A percentile compares a stretch with the other conserved stretches of the same genome.
Conservation (phyloP, 2,113 vertebrate species). For the Camelus bactrianus region DNA sequence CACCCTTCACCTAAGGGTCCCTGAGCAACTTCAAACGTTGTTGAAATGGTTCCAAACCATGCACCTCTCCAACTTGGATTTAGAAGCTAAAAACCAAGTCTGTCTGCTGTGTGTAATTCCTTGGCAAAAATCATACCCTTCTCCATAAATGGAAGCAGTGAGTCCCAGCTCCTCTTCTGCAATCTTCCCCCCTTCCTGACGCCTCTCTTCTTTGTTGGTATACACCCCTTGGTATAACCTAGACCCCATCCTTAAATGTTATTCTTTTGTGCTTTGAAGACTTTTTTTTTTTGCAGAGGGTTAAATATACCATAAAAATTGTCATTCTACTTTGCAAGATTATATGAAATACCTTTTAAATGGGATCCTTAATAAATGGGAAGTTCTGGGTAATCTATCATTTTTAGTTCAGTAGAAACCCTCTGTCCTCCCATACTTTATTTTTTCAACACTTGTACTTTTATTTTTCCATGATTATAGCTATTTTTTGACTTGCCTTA, state of each 20-base stretch:
- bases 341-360: neutral
- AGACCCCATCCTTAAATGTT: neutral
- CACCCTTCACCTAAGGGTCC: conserved; percentile 60
- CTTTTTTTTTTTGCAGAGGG: conserved; percentile 5
- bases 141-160: conserved; percentile 66
- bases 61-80: conserved; percentile 69
- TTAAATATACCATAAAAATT: neutral
- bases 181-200: conserved; percentile 37
- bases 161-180: conserved; percentile 59
- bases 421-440: neutral
- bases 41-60: conserved; percentile 60
- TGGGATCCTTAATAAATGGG: neutral
- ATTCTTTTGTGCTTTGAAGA: conserved; percentile 58
- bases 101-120: conserved; percentile 73
- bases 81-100: conserved; percentile 69
- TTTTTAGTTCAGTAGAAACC: neutral
- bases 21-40: conserved; percentile 65
- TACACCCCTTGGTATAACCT: neutral
- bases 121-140: conserved; percentile 68
- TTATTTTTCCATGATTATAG: neutral
- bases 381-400: neutral
- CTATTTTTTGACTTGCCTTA: conserved; percentile 1
- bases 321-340: conserved; percentile 25
- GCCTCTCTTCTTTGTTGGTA: conserved; percentile 23
- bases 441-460: conserved; percentile 14